Percentiles rank a stretch among this genome's conserved stretches.
Conservation (phyloP, 2,113 vertebrate genomes). For the Pterocles orientalis region DNA sequence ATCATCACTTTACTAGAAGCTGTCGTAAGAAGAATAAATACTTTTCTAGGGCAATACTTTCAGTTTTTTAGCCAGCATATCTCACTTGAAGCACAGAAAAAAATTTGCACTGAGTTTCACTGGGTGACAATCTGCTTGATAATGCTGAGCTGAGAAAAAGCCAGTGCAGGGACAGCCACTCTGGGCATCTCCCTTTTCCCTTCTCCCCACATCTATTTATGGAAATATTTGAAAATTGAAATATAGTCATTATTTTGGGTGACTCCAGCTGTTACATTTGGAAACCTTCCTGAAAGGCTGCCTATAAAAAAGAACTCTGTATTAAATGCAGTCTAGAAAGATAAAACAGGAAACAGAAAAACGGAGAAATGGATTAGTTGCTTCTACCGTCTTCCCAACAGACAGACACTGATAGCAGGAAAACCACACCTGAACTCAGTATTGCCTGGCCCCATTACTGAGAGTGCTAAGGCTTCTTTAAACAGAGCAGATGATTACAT, state of each 20-base stretch:
- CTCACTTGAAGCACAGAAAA: not conserved
- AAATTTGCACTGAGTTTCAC: not conserved
- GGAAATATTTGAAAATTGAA: not conserved
- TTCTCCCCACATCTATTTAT: not conserved
- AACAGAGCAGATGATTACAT: not conserved
- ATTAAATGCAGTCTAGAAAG: not conserved
- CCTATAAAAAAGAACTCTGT: not conserved
- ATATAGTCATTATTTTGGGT: not conserved
- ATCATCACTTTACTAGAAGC: slow-evolving; percentile 34
- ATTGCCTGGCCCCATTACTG: not conserved
- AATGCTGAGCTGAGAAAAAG: not conserved
- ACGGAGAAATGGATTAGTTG: not conserved
- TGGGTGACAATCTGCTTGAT: not conserved
- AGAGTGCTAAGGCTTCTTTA: not conserved
- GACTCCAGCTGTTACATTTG: slow-evolving; percentile 4
- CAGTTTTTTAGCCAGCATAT: not conserved
- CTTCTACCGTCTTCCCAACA: not conserved
- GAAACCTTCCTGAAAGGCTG: not conserved
- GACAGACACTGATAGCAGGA: not conserved
- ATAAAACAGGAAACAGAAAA: not conserved
- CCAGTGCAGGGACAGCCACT: not conserved
- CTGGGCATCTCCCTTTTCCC: not conserved
- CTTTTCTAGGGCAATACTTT: not conserved
- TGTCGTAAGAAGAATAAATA: not conserved
- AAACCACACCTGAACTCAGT: not conserved